A percentile compares a stretch with the other conserved stretches of the same genome.
These are phyloP conservation scores for Lemur catta DNA, from an alignment of 2,797 vertebrate species.

Conservation along the genomic window DNA sequence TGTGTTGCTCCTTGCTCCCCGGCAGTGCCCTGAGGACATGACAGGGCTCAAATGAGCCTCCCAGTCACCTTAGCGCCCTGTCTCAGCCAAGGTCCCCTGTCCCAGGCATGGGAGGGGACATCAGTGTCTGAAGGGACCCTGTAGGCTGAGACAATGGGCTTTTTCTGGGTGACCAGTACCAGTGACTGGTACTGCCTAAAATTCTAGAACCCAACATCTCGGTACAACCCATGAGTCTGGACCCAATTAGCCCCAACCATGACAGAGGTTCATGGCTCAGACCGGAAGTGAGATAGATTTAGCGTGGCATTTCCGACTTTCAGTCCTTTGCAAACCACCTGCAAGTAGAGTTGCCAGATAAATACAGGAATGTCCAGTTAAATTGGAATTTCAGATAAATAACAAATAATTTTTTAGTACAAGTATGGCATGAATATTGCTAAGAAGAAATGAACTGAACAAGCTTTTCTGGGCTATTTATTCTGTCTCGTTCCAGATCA, in stretches of 20 bases:
- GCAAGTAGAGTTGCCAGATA: background rate
- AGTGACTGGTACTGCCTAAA: background rate
- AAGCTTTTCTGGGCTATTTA: background rate
- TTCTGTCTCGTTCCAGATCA: background rate
- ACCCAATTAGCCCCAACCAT: background rate
- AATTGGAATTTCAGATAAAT: background rate
- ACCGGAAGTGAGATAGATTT: background rate
- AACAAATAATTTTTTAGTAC: background rate
- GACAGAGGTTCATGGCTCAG: background rate
- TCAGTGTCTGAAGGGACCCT: background rate
- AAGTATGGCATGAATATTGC: background rate
- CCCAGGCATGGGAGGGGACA: background rate
- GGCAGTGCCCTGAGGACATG: rapidly evolving
- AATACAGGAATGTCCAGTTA: background rate
- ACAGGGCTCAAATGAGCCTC: background rate
- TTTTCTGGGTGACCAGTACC: background rate
- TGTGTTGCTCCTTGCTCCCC: background rate
- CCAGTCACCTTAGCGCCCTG: background rate
- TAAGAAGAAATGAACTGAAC: background rate
- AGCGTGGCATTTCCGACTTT: background rate
- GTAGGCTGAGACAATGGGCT: background rate
- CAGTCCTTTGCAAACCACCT: background rate
- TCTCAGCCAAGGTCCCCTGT: background rate
- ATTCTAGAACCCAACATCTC: background rate
- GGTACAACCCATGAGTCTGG: background rate